Base-by-base conservation (phyloP, 1,140 invertebrate species). In the Oncopeltus fasciatus region DNA sequence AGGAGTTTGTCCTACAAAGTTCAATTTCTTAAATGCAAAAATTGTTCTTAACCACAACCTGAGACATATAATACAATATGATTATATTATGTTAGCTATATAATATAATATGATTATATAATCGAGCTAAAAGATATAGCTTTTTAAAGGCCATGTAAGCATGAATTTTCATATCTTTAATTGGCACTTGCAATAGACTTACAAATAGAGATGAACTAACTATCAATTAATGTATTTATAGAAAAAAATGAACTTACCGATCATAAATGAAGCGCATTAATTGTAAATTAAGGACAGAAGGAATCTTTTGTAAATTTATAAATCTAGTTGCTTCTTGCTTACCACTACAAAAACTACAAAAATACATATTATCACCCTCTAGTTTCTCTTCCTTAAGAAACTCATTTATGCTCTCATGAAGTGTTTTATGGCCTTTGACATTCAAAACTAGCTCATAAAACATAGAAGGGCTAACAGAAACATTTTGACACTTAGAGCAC, bases 201-300 rank as follows among this genome's bases (percentile, higher is more conserved):
- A n/a, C n/a, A n/a, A n/a, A n/a, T n/a, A n/a, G n/a, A n/a, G n/a
- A n/a, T n/a, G n/a, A n/a, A n/a, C n/a, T n/a, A n/a, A n/a, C n/a
- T n/a, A n/a, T n/a, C n/a, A n/a, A 57, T 14, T n/a, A 43, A 43
- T 43, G 33, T 24, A 51, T 65, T 28, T 66, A 29, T 60, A 57
- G 28, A 9, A 49, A 62, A 58, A 47, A 53, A 59, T 46, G 58
- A 49, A 64, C 64, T 71, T 73, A 83, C 78, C 80, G 75, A 71
- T 85, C 82, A 71, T 81, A 86, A 0, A 84, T 79, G 72, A 85
- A 86, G 66, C 84, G 72, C 63, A 86, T 73, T 2, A 87, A 71
- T 64, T 85, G 84, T 57, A 87, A 75, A 70, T 85, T 85, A 8
- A 87, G 72, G n/a, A 83, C 79, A n/a, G 81, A 80, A n/a, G 85